A percentile compares a stretch with the other conserved stretches of the same genome.
Evolutionary conservation across 35 echinoderm and acorn worm species (phyloP).

Genomic region (Lytechinus pictus): DNA sequence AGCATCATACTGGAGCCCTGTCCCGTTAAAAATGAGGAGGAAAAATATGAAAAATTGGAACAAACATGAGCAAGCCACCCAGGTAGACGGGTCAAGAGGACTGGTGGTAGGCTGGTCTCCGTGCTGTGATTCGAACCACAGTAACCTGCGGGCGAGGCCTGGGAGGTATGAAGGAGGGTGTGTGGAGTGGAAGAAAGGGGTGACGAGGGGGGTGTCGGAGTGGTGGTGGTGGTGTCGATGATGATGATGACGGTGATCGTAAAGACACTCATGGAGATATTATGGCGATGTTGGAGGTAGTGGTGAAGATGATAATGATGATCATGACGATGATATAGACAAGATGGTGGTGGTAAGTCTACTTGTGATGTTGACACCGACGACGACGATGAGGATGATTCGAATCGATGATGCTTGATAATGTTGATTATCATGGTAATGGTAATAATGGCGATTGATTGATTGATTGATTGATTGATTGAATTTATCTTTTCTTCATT

Average conservation of each 20-base stretch:
- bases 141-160: background rate
- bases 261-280: no score
- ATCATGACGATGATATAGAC: no score
- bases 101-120: background rate
- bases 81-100: background rate
- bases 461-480: no score
- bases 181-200: background rate
- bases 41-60: slow-evolving; percentile 34
- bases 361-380: no score
- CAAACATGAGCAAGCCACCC: slow-evolving; percentile 27
- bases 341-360: background rate
- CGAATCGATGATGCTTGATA: no score
- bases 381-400: no score
- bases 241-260: background rate
- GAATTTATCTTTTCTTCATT: no score
- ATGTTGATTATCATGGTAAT: no score
- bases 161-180: background rate
- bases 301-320: background rate
- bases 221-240: background rate
- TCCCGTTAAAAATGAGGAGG: background rate
- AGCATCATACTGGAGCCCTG: background rate
- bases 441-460: no score
- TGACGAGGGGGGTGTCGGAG: background rate
- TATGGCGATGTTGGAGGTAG: background rate
- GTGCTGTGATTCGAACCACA: slow-evolving; percentile 15